A percentile compares a stretch with the other conserved stretches of the same genome.
Evolutionary conservation across 1,140 invertebrate genomes (phyloP).

Genomic region (Paraescarpia echinospica): DNA sequence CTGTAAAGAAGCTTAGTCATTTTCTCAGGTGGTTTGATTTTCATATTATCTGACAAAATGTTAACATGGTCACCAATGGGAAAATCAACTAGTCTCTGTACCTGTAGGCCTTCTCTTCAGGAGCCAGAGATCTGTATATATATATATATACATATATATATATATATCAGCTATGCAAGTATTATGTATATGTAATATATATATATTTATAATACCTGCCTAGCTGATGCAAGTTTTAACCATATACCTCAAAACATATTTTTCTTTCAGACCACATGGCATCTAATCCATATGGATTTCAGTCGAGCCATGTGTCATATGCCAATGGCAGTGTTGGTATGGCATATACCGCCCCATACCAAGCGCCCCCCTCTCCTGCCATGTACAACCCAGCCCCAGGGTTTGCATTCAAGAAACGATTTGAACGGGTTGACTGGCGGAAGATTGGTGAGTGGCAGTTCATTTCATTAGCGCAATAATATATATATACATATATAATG

Average conservation of each 20-base stretch:
- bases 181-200: background rate
- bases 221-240: too few species aligned
- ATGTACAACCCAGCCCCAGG: background rate
- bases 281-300: background rate
- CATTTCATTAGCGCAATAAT: background rate
- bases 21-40: background rate
- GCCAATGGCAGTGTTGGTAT: background rate
- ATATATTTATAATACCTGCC: too few species aligned
- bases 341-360: background rate
- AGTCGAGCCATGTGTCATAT: background rate
- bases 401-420: conserved; percentile 47
- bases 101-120: too few species aligned
- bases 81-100: too few species aligned
- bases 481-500: too few species aligned
- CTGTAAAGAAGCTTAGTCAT: background rate
- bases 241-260: background rate
- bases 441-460: conserved; percentile 39
- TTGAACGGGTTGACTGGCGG: conserved; percentile 56
- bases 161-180: too few species aligned
- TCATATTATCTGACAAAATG: too few species aligned
- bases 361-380: background rate
- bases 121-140: too few species aligned
- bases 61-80: too few species aligned
- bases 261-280: background rate
- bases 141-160: too few species aligned